Evolutionary conservation across 2,888 invertebrate genomes (phyloP).

Genomic region (Leucozona laternaria): DNA sequence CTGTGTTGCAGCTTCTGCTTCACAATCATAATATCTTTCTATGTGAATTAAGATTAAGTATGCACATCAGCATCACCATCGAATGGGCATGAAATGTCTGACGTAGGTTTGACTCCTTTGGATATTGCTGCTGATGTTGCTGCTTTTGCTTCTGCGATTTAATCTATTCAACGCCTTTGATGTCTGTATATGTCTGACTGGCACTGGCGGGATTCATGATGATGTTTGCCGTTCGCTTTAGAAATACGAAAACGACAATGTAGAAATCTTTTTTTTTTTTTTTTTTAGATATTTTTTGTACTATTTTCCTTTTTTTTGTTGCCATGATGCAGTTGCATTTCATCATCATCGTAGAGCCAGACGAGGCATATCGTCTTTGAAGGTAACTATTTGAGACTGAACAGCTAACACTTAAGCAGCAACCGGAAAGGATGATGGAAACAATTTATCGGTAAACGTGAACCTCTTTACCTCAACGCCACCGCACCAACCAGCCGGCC

Average conservation of each 20-base stretch:
- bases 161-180: slow-evolving; percentile 52
- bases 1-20: not conserved
- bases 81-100: slow-evolving; percentile 55
- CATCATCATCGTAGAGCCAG: slow-evolving; percentile 2
- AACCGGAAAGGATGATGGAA: slow-evolving; percentile 17
- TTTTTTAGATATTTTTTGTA: no score
- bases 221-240: slow-evolving; percentile 58
- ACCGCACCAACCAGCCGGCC: not conserved
- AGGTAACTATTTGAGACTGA: slow-evolving; percentile 8
- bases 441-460: slow-evolving; percentile 45
- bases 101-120: slow-evolving; percentile 37
- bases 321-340: slow-evolving; percentile 24
- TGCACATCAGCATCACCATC: slow-evolving; percentile 47
- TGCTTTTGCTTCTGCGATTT: not conserved
- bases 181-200: slow-evolving; percentile 41
- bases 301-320: not conserved
- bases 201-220: slow-evolving; percentile 51
- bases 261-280: not conserved
- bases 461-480: slow-evolving; percentile 31
- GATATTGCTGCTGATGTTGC: slow-evolving; percentile 22
- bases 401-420: slow-evolving; percentile 20
- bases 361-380: not conserved
- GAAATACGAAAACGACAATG: slow-evolving; percentile 12
- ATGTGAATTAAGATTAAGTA: slow-evolving; percentile 38
- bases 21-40: slow-evolving; percentile 28